Percentiles rank a stretch among this genome's conserved stretches.
Evolutionary conservation across 2,888 invertebrate genomes (phyloP).

Genomic region (Opisthograptis luteolata): DNA sequence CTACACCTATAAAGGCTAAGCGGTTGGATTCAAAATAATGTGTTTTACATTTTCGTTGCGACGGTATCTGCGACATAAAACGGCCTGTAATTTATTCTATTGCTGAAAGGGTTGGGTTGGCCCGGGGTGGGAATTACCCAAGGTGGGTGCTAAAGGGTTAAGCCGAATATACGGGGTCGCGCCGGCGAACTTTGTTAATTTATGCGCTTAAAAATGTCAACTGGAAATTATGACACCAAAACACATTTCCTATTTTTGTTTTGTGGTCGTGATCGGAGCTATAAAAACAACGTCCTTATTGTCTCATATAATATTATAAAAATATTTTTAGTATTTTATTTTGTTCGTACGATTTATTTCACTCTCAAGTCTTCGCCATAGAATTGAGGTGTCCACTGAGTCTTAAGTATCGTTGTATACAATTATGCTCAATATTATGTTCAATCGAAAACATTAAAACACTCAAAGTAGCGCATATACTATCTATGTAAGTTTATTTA

Average conservation of each 20-base stretch:
- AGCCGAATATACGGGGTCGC: slow-evolving; percentile 82
- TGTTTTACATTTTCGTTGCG: slow-evolving; percentile 81
- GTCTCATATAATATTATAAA: background rate
- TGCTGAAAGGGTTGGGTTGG: slow-evolving; percentile 83
- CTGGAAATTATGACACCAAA: slow-evolving; percentile 83
- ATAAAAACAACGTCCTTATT: slow-evolving; percentile 20
- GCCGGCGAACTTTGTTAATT: slow-evolving; percentile 83
- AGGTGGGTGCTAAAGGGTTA: slow-evolving; percentile 85
- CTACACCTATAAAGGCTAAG: slow-evolving; percentile 82
- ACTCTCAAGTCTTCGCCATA: too few species aligned
- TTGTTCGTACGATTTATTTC: background rate
- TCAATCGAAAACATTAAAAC: too few species aligned
- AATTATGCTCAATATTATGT: too few species aligned
- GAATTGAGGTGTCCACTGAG: too few species aligned
- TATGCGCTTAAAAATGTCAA: slow-evolving; percentile 85
- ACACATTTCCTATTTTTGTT: slow-evolving; percentile 80
- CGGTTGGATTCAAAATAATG: slow-evolving; percentile 83
- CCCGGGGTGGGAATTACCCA: slow-evolving; percentile 83
- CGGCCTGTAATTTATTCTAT: slow-evolving; percentile 84
- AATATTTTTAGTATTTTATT: background rate
- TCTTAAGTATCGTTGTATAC: too few species aligned
- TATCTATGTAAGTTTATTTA: too few species aligned
- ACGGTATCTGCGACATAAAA: slow-evolving; percentile 83
- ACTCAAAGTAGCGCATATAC: too few species aligned
- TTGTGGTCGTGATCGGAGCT: slow-evolving; percentile 57